Base-by-base conservation (phyloP, 2,797 vertebrate genomes). In the Otolemur crassicaudatus region DNA sequence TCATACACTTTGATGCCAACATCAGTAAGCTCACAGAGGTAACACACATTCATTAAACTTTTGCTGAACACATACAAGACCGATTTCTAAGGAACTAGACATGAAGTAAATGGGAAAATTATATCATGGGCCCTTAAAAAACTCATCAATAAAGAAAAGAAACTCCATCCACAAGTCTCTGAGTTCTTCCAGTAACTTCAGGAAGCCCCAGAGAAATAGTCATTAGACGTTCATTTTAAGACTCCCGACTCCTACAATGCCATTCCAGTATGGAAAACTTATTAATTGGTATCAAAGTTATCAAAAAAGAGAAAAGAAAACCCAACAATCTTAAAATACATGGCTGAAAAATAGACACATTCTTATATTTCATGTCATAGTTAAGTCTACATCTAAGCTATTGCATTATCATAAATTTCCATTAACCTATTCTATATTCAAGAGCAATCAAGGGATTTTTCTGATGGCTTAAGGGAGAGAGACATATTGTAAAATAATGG, bases 401-500 rank as follows among this genome's bases (percentile, higher is more conserved):
- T 46, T 49, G 25, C 17, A 72, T 31, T 86, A 75, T 69, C 58
- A 80, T 7, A 7, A 70, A 87, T 87, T 92, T 94, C 3, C 16
- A 87, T 79, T 92, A 75, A 53, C 11, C 7, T 46, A 13, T 72
- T 84, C 69, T 53, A n/a, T 72, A 81, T 19, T 84, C 75, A 96
- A 87, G 20, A 14, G 17, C 58, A 40, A 23, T 29, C 56, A 70
- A 81, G 37, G 12, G 61, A 14, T 79, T 75, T 75, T 94, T 77
- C n/a, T 79, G 17, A 95, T 86, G 11, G 53, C 29, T 91, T 70
- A 95, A 88, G 31, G 25, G 46, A 85, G 6, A 73, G 81, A 90
- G 60, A 22, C 31, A 11, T 82, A 77, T 43, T 90, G 17, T 13
- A 69, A 94, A 83, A 37, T 77, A 12, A 76, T 75, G 43, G 2